These are phyloP conservation scores for Gymnodraco acuticeps DNA, from an alignment of 2,797 vertebrate species.

Conservation along the genomic window DNA sequence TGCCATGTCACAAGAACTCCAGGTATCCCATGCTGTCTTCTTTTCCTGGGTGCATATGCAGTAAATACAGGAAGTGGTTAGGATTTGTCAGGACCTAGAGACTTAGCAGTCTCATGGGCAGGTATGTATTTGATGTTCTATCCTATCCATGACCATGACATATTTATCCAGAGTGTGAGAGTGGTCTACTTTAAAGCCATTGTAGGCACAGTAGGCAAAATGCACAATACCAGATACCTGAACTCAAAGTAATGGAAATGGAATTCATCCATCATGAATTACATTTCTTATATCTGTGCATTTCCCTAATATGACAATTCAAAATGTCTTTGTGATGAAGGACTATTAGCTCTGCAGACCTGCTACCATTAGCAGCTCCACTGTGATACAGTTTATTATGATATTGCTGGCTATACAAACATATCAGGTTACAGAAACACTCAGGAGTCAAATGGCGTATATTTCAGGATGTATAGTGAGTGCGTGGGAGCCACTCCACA, in stretches of 20 bases:
- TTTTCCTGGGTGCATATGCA: no score
- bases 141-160: not conserved
- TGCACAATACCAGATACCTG: no score
- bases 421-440: slow-evolving; percentile 23
- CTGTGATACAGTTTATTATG: not conserved
- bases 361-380: not conserved
- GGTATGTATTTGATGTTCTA: not conserved
- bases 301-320: no score
- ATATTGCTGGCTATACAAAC: slow-evolving; percentile 10
- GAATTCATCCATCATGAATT: no score
- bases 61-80: not conserved
- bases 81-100: not conserved
- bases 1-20: no score
- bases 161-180: not conserved
- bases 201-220: no score
- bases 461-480: slow-evolving; percentile 26
- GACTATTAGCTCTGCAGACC: not conserved
- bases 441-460: slow-evolving; percentile 21
- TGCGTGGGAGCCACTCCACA: slow-evolving; percentile 48
- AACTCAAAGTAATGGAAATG: no score
- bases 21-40: no score
- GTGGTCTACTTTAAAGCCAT: not conserved
- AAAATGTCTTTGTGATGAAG: no score
- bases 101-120: not conserved
- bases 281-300: no score